Evolutionary conservation across 2,113 vertebrate genomes (phyloP).

Genomic region (Varanus komodoensis): DNA sequence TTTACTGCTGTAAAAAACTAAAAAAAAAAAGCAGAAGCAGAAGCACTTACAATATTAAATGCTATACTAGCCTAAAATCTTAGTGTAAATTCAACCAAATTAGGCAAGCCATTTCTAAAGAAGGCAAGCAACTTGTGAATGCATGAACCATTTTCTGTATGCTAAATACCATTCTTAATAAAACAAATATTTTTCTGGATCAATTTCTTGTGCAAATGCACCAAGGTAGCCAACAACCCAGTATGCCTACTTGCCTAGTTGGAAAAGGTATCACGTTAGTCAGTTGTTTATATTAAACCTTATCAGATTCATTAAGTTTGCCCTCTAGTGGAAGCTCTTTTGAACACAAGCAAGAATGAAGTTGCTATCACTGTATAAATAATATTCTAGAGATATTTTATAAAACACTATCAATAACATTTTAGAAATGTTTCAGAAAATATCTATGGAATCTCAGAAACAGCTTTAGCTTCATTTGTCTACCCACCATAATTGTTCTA

Average conservation of each 20-base stretch:
- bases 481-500: not conserved
- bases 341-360: constrained; percentile 52
- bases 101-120: constrained; percentile 48
- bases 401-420: no score
- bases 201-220: constrained; percentile 33
- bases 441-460: no score
- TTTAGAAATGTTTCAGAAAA: no score
- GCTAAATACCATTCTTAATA: constrained; percentile 51
- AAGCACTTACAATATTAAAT: not conserved
- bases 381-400: not conserved
- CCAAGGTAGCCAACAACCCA: constrained; percentile 45
- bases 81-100: not conserved
- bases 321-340: constrained; percentile 82
- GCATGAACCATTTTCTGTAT: not conserved
- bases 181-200: constrained; percentile 48
- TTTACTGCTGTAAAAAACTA: not conserved
- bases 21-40: not conserved
- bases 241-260: constrained; percentile 52
- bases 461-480: not conserved
- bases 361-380: not conserved
- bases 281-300: constrained; percentile 42
- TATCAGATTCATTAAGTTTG: constrained; percentile 72
- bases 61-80: not conserved
- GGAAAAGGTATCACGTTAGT: constrained; percentile 10
- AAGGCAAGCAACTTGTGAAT: not conserved